phyloP scores from a whole-genome alignment of 2,797 vertebrate genomes.

The Neostethus bicornis region DNA sequence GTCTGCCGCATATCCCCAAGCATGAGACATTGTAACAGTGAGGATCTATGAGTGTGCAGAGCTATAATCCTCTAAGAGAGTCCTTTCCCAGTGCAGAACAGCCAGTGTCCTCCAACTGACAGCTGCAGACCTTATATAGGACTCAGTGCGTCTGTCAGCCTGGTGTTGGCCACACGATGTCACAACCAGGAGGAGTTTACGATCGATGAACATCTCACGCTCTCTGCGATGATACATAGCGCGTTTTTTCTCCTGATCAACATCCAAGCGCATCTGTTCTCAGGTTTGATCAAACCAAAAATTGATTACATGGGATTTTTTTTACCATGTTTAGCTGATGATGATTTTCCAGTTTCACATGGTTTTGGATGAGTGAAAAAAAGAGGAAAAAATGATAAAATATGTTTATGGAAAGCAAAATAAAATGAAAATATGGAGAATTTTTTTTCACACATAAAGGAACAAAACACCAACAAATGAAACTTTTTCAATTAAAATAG shows the following conservation, averaged over 20 bases:
- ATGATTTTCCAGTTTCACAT: too few species aligned
- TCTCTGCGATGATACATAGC: background rate
- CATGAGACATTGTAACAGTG: conserved; percentile 67
- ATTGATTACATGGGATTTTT: too few species aligned
- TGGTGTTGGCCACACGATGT: conserved; percentile 67
- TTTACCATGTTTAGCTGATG: background rate
- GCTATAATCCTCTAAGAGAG: conserved; percentile 40
- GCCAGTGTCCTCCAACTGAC: conserved; percentile 67
- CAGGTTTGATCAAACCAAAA: background rate
- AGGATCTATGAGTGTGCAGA: conserved; percentile 27
- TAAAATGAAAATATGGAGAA: too few species aligned
- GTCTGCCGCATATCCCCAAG: conserved; percentile 79
- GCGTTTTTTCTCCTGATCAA: background rate
- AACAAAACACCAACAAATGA: too few species aligned
- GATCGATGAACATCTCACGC: conserved; percentile 57
- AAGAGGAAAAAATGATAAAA: too few species aligned
- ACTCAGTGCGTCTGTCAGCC: conserved; percentile 32
- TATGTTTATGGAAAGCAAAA: too few species aligned
- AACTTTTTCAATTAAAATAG: too few species aligned
- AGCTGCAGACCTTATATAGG: conserved; percentile 77
- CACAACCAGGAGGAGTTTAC: conserved; percentile 70
- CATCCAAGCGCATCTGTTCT: background rate
- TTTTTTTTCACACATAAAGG: too few species aligned
- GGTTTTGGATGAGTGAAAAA: too few species aligned
- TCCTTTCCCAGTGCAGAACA: conserved; percentile 37